These are phyloP conservation scores for Cynaeus angustus DNA, from an alignment of 2,888 invertebrate genomes.

Conservation along the genomic window DNA sequence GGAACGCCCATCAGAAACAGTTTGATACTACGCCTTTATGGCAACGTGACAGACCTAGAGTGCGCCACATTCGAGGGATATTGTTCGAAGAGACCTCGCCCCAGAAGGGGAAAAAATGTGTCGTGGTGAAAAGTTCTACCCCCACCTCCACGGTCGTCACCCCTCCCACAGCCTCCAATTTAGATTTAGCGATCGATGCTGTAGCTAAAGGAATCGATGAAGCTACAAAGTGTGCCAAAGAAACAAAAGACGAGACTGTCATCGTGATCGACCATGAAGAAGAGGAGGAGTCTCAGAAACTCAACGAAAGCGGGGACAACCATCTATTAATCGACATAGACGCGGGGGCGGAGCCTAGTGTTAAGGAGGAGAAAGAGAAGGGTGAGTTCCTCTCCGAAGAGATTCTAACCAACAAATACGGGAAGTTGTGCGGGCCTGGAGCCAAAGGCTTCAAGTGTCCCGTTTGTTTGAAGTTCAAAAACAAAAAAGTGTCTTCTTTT, in stretches of 20 bases:
- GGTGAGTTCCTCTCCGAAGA: constrained; percentile 43
- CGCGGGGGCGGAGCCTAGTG: not conserved
- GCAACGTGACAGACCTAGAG: constrained; percentile 74
- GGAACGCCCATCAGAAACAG: constrained; percentile 59
- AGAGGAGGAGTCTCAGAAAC: constrained; percentile 3
- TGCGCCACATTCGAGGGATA: constrained; percentile 74
- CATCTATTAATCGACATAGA: constrained; percentile 54
- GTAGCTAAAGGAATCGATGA: constrained; percentile 58
- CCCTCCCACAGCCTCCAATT: constrained; percentile 43
- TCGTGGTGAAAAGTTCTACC: constrained; percentile 15
- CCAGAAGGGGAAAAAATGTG: constrained; percentile 57
- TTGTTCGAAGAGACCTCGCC: constrained; percentile 73
- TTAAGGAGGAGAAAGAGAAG: constrained; percentile 6
- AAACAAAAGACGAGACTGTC: constrained; percentile 29
- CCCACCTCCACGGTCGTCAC: not conserved
- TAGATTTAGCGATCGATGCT: constrained; percentile 65
- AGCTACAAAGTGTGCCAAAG: constrained; percentile 13
- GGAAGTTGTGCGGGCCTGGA: constrained; percentile 73
- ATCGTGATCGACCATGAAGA: constrained; percentile 40
- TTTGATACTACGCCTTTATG: constrained; percentile 78
- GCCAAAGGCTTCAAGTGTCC: constrained; percentile 77
- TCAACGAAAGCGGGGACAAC: constrained; percentile 11
- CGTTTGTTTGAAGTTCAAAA: constrained; percentile 76
- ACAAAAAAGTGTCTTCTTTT: constrained; percentile 76
- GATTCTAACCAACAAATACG: constrained; percentile 55